Base-by-base conservation (phyloP, 2,797 vertebrate species). In the Gephyroberyx darwinii region DNA sequence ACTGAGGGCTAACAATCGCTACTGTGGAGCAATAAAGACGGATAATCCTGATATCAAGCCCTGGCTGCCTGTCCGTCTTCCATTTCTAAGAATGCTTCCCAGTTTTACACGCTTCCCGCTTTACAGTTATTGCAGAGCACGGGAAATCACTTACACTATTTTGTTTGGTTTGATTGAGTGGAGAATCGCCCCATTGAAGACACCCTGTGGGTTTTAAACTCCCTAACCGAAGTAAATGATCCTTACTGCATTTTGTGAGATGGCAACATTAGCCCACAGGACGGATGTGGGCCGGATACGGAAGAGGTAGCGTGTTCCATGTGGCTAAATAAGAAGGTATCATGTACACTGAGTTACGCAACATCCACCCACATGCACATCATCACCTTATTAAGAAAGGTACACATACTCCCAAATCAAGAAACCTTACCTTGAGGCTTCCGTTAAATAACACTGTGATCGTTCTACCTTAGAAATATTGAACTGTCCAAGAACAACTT, bases 301-400 rank as follows among this genome's bases (percentile, higher is more conserved):
- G 71, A 59, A 45, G 67, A 56, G 33, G 61, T 69, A 37, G 64
- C 64, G 51, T 26, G 47, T 73, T 85, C 73, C 68, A 73, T 89
- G 84, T 85, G 84, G 83, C 82, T 55, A 57, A 67, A 82, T 63
- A 50, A 41, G 37, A 84, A 77, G 66, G 79, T 83, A 89, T 88
- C 66, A 82, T 74, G 78, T 82, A 80, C 67, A 85, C 74, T 31
- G 68, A 88, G 63, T 51, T 77, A 74, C 5, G 62, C 73, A 77
- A 82, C 86, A 78, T 81, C 78, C 86, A 69, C 90, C 89, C 84
- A 86, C 86, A 63, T 64, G 72, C 81, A 73, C 74, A 82, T 88
- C 88, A 87, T 82, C 83, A 82, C 83, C 63, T 84, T 81, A 75
- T 72, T 84, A 85, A 76, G 50, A 81, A 50, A 68, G 45, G 51